Conservation (phyloP, 2,888 invertebrate species). For the Drosophila putrida region DNA sequence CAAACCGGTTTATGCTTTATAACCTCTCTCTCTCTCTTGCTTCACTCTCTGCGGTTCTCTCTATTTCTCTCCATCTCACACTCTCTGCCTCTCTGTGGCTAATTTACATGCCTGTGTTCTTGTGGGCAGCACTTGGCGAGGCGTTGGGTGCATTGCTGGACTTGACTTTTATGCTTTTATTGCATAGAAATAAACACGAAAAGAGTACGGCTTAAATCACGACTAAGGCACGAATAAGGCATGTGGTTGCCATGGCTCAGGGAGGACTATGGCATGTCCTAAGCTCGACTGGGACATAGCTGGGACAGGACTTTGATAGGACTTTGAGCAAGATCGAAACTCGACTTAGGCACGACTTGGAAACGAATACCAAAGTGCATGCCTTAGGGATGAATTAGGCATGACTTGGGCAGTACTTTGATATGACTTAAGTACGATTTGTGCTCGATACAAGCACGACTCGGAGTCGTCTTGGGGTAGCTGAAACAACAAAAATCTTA, state of each 20-base stretch:
- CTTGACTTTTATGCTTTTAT: conserved; percentile 72
- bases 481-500: conserved; percentile 10
- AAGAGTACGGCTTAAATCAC: neutral
- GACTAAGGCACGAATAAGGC: conserved; percentile 9
- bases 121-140: conserved; percentile 62
- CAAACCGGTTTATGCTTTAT: conserved; percentile 69
- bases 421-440: neutral
- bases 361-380: no score
- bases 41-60: neutral
- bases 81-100: conserved; percentile 40
- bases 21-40: neutral
- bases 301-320: neutral
- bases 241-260: neutral
- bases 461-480: neutral
- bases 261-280: neutral
- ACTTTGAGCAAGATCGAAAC: neutral
- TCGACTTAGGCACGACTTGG: no score
- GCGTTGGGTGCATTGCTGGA: conserved; percentile 76
- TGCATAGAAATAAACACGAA: conserved; percentile 22
- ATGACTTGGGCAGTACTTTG: neutral
- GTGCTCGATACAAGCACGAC: neutral
- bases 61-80: neutral
- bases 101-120: conserved; percentile 66
- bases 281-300: neutral
- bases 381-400: neutral